Conservation (phyloP, 2,113 vertebrate genomes). For the Cynopterus brachyotis region DNA sequence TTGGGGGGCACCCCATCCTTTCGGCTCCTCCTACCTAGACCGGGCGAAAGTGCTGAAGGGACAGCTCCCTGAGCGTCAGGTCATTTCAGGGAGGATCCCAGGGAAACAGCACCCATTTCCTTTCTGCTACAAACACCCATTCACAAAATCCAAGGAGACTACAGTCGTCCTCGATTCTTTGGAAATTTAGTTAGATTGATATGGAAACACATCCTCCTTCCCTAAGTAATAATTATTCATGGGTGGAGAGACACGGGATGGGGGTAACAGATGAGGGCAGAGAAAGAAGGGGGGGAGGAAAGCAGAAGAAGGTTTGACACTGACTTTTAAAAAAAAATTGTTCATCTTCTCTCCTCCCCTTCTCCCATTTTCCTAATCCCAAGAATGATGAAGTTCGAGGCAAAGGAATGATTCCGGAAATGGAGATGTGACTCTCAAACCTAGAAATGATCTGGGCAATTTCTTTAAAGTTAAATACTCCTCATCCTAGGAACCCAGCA, state of each 20-base stretch:
- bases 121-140: conserved; percentile 50
- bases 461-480: conserved; percentile 51
- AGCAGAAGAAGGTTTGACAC: not conserved
- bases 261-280: not conserved
- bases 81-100: not conserved
- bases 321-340: not conserved
- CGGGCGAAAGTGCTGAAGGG: conserved; percentile 1
- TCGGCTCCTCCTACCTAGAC: conserved; percentile 18
- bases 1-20: not conserved
- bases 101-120: not conserved
- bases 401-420: conserved; percentile 48
- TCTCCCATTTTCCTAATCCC: not conserved
- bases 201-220: not conserved
- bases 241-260: conserved; percentile 27
- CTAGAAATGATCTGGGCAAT: conserved; percentile 42
- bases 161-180: not conserved
- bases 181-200: conserved; percentile 16
- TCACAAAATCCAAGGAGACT: conserved; percentile 74
- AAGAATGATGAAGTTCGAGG: conserved; percentile 42
- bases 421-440: not conserved
- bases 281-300: accelerated
- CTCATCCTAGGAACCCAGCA: not conserved
- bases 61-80: not conserved
- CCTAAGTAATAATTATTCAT: conserved; percentile 7
- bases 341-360: not conserved